Evolutionary conservation across 2,797 vertebrate species (phyloP).

Genomic region (Vultur gryphus): DNA sequence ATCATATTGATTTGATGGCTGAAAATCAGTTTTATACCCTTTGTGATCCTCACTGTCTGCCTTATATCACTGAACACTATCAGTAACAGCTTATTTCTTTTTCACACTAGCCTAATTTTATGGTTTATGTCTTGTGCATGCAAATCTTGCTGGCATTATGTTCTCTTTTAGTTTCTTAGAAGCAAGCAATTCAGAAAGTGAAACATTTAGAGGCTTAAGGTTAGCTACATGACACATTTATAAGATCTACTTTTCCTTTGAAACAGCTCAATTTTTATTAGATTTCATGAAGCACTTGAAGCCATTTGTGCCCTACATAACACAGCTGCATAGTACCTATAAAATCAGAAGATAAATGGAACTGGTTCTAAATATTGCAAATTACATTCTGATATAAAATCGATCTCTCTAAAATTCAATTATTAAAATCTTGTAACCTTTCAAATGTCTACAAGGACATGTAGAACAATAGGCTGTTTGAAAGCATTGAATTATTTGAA

Average conservation of each 20-base stretch:
- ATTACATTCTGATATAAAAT: slow-evolving; percentile 20
- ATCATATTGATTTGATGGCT: background rate
- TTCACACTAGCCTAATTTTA: background rate
- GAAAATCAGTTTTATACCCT: background rate
- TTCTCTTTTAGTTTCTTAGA: background rate
- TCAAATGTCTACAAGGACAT: background rate
- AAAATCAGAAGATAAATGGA: slow-evolving; percentile 34
- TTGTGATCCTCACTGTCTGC: background rate
- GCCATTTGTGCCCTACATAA: background rate
- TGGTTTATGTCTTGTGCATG: background rate
- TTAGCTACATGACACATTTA: background rate
- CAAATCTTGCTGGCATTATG: background rate
- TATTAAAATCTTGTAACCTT: background rate
- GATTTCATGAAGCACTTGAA: slow-evolving; percentile 14
- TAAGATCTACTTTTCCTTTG: slow-evolving; percentile 36
- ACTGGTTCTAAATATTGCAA: slow-evolving; percentile 7
- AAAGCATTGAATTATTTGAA: background rate
- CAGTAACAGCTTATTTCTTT: background rate
- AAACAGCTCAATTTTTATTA: slow-evolving; percentile 40
- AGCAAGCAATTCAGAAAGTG: background rate
- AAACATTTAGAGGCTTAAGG: slow-evolving; percentile 17
- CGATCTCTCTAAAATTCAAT: slow-evolving; percentile 12
- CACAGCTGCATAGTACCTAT: background rate
- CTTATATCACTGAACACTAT: background rate
- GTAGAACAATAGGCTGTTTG: background rate